A percentile compares a stretch with the other conserved stretches of the same genome.
These are phyloP conservation scores for Excalfactoria chinensis DNA, from an alignment of 2,113 vertebrate species.

Conservation along the genomic window DNA sequence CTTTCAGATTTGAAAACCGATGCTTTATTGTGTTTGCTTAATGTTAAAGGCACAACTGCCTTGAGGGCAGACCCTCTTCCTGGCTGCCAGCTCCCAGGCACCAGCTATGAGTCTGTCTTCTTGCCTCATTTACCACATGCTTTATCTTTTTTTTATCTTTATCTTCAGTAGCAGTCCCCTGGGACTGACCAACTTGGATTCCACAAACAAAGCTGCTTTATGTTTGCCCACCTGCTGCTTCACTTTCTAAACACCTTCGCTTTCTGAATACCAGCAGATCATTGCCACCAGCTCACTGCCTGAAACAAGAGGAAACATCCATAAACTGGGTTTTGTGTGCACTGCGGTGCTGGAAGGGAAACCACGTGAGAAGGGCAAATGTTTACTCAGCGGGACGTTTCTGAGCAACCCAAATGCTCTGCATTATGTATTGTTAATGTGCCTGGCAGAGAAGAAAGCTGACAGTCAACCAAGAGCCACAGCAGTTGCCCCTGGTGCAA, in stretches of 20 bases:
- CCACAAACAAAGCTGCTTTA: not conserved
- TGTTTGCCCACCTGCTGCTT: not conserved
- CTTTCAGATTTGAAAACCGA: not conserved
- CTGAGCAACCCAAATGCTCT: conserved; percentile 45
- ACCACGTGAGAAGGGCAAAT: not conserved
- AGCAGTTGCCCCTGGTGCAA: fast-evolving
- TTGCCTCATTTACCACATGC: not conserved
- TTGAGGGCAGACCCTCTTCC: not conserved
- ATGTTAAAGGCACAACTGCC: not conserved
- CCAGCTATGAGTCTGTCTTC: not conserved
- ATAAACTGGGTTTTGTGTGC: not conserved
- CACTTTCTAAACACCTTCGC: not conserved
- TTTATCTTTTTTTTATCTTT: not conserved
- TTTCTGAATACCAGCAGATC: not conserved
- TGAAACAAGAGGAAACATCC: not conserved
- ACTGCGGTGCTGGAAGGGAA: not conserved
- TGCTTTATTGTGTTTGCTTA: not conserved
- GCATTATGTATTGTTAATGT: not conserved
- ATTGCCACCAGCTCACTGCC: not conserved
- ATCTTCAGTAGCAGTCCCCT: not conserved
- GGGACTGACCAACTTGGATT: not conserved
- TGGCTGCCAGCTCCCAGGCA: not conserved
- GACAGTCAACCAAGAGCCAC: not conserved
- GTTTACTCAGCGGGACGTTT: conserved; percentile 36
- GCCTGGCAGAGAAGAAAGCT: not conserved